These are phyloP conservation scores for Lepilemur septentrionalis DNA, from an alignment of 2,797 vertebrate species.

Conservation along the genomic window DNA sequence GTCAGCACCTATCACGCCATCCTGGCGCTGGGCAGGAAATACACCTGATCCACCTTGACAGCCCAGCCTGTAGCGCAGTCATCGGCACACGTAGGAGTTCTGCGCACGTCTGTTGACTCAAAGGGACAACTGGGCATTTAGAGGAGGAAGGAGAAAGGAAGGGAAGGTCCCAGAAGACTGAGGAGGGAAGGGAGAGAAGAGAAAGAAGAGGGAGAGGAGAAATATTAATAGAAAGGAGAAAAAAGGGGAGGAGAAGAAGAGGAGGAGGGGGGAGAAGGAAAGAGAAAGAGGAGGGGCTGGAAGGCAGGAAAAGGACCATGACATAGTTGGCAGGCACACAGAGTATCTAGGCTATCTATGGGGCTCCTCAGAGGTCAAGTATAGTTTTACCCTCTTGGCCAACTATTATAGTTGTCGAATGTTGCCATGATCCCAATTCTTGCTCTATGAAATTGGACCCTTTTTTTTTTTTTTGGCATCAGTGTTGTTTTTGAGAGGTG, in stretches of 20 bases:
- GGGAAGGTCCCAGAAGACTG: neutral
- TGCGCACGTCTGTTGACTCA: neutral
- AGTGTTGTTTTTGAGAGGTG: constrained; percentile 28
- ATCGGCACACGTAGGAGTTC: too few relatives aligned
- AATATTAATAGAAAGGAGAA: neutral
- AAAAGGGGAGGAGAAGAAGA: neutral
- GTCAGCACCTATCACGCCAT: neutral
- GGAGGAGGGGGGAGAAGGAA: neutral
- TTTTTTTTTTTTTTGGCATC: neutral
- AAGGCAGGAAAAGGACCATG: neutral
- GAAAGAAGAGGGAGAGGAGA: neutral
- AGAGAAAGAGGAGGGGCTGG: neutral
- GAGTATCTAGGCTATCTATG: neutral
- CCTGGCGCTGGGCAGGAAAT: neutral
- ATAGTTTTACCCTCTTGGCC: constrained; percentile 16
- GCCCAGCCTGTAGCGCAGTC: neutral
- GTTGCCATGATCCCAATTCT: neutral
- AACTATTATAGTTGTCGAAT: neutral
- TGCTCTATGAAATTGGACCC: neutral
- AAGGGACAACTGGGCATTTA: neutral
- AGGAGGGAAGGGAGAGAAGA: neutral
- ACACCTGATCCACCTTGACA: neutral
- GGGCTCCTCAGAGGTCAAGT: neutral
- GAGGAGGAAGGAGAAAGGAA: neutral
- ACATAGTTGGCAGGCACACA: neutral